A percentile compares a stretch with the other conserved stretches of the same genome.
phyloP scores from a whole-genome alignment of 2,888 invertebrate genomes.

The Cosmia pyralina region DNA sequence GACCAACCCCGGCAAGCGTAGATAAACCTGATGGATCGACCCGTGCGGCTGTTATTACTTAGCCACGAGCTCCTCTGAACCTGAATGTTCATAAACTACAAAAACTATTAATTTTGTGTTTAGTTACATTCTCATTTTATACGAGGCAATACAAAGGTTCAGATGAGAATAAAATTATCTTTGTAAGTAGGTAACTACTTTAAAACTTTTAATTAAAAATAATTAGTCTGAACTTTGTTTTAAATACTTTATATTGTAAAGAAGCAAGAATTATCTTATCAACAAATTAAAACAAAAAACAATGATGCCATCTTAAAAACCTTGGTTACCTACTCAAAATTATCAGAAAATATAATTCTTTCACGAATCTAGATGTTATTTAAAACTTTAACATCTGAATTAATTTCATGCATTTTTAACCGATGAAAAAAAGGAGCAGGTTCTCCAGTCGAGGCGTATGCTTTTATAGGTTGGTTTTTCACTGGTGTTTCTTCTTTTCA shows the following conservation, averaged over 20 bases:
- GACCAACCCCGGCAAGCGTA: too few relatives aligned
- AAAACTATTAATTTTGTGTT: background rate
- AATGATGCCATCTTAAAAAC: slow-evolving; percentile 23
- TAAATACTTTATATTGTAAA: slow-evolving; percentile 24
- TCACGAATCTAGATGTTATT: slow-evolving; percentile 6
- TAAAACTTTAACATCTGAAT: background rate
- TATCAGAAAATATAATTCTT: slow-evolving; percentile 18
- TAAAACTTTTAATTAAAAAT: slow-evolving; percentile 43
- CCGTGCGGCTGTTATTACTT: too few relatives aligned
- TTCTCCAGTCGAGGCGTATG: too few relatives aligned
- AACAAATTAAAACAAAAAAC: slow-evolving; percentile 39
- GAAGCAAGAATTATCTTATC: slow-evolving; percentile 49
- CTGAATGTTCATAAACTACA: background rate
- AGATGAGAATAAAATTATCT: slow-evolving; percentile 14
- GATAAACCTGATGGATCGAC: too few relatives aligned
- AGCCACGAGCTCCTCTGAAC: too few relatives aligned
- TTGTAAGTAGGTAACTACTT: background rate
- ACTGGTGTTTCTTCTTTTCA: too few relatives aligned
- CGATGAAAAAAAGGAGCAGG: too few relatives aligned
- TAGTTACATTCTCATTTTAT: background rate
- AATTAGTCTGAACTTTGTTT: slow-evolving; percentile 44
- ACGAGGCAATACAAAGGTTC: background rate
- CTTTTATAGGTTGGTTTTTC: too few relatives aligned
- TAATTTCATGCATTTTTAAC: too few relatives aligned
- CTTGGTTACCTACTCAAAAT: slow-evolving; percentile 23